Conservation (phyloP, 2,113 vertebrate species). For the Sebastes schlegelii region DNA sequence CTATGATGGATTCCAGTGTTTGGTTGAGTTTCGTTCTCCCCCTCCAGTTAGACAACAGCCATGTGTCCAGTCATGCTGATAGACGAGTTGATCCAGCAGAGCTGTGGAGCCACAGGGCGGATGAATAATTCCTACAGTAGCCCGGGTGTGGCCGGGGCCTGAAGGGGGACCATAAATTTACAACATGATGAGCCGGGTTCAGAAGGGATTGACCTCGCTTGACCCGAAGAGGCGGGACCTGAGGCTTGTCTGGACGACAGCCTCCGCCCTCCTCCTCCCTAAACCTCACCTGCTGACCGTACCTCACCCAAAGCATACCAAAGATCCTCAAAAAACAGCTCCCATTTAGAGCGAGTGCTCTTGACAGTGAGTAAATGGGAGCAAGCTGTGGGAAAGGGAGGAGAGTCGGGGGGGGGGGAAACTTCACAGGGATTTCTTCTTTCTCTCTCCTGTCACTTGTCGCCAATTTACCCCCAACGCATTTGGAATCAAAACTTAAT, state of each 20-base stretch:
- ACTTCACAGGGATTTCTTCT: conserved; percentile 73
- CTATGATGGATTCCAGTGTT: too few species aligned
- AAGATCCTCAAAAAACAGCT: conserved; percentile 15
- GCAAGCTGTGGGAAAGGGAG: conserved; percentile 24
- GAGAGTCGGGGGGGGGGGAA: not conserved
- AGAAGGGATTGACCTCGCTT: conserved; percentile 63
- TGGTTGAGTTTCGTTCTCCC: not conserved
- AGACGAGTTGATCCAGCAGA: not conserved
- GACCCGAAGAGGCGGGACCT: conserved; percentile 42
- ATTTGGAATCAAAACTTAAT: conserved; percentile 81
- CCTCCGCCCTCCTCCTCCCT: not conserved
- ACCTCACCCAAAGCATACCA: conserved; percentile 17
- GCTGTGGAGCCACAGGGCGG: conserved; percentile 17
- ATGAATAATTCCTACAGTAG: conserved; percentile 45
- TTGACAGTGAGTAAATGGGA: conserved; percentile 49
- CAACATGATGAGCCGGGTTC: conserved; percentile 57
- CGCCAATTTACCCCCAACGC: conserved; percentile 69
- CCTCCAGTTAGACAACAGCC: not conserved
- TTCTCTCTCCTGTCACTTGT: conserved; percentile 64
- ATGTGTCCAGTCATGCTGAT: conserved; percentile 5
- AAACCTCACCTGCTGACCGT: conserved; percentile 22
- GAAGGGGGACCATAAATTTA: conserved; percentile 37
- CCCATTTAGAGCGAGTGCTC: conserved; percentile 29
- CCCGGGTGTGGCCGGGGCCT: conserved; percentile 33
- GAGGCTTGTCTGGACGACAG: conserved; percentile 15